phyloP scores from a whole-genome alignment of 2,888 invertebrate species.

The Hypomecis punctinalis region DNA sequence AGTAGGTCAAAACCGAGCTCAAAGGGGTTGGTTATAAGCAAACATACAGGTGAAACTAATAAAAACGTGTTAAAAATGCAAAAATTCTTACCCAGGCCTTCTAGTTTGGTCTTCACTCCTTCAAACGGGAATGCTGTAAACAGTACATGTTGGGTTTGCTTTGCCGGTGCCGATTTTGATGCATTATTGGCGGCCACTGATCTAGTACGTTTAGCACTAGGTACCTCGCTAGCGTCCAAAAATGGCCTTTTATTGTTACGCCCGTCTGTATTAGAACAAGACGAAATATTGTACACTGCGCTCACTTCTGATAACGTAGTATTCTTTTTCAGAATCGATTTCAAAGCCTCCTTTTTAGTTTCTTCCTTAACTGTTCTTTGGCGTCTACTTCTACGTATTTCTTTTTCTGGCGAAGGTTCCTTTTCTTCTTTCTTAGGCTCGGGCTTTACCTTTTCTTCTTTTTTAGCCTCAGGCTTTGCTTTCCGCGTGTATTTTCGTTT shows the following conservation, averaged over 20 bases:
- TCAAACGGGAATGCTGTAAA: slow-evolving; percentile 72
- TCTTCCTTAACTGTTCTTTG: slow-evolving; percentile 46
- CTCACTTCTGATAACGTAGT: slow-evolving; percentile 58
- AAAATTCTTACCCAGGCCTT: slow-evolving; percentile 66
- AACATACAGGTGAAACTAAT: too few relatives aligned
- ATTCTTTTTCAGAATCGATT: slow-evolving; percentile 51
- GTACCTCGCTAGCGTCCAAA: slow-evolving; percentile 47
- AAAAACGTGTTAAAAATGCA: too few relatives aligned
- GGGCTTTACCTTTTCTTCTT: slow-evolving; percentile 31
- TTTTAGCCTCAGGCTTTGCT: slow-evolving; percentile 32
- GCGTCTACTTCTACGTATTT: slow-evolving; percentile 65
- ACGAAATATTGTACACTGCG: slow-evolving; percentile 63
- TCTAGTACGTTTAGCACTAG: slow-evolving; percentile 59
- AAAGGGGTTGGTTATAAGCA: too few relatives aligned
- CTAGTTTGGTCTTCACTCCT: slow-evolving; percentile 64
- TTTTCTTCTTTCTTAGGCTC: slow-evolving; percentile 25
- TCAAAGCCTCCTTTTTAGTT: slow-evolving; percentile 25
- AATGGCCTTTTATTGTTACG: slow-evolving; percentile 59
- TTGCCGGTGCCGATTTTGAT: slow-evolving; percentile 52
- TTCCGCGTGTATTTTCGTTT: slow-evolving; percentile 35
- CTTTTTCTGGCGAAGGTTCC: slow-evolving; percentile 48
- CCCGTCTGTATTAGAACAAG: slow-evolving; percentile 59
- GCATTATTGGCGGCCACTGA: slow-evolving; percentile 41
- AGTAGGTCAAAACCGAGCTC: too few relatives aligned
- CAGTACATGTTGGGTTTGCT: slow-evolving; percentile 62